Percentiles rank a stretch among this genome's conserved stretches.
Conservation (phyloP, 2,113 vertebrate genomes). For the Nibea coibor region DNA sequence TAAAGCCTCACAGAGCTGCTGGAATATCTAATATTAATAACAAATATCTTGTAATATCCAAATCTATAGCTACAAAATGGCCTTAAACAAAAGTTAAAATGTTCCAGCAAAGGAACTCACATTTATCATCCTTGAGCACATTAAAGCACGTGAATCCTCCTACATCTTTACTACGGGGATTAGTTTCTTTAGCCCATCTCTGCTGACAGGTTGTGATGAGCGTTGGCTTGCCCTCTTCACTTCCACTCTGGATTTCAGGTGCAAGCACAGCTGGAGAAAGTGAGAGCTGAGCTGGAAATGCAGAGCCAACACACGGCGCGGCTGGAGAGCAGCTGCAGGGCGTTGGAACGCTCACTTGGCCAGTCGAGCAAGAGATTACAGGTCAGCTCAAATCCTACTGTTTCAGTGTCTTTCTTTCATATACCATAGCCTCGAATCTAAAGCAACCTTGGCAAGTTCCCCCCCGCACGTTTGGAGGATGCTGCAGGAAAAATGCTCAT, state of each 20-base stretch:
- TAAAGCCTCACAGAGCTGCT: too few species aligned
- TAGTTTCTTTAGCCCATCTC: not conserved
- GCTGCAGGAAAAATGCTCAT: conserved; percentile 10
- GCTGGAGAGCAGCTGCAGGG: conserved; percentile 92
- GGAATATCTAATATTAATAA: not conserved
- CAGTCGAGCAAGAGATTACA: conserved; percentile 90
- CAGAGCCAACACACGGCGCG: conserved; percentile 91
- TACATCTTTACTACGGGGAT: not conserved
- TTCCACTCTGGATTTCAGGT: conserved; percentile 57
- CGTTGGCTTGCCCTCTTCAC: not conserved
- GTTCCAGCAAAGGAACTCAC: not conserved
- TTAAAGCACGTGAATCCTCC: conserved; percentile 21
- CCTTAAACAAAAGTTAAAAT: not conserved
- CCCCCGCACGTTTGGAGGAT: not conserved
- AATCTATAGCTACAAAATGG: not conserved
- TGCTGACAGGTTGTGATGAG: not conserved
- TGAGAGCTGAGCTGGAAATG: conserved; percentile 88
- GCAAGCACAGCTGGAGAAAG: conserved; percentile 87
- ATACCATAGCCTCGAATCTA: not conserved
- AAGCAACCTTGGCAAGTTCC: not conserved
- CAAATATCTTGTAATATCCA: not conserved
- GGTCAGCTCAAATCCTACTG: conserved; percentile 77
- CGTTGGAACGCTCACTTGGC: conserved; percentile 91
- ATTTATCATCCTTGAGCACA: not conserved
- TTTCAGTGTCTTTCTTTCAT: not conserved